Base-by-base conservation (phyloP, 1,140 invertebrate genomes). In the Stegodyphus dumicola region DNA sequence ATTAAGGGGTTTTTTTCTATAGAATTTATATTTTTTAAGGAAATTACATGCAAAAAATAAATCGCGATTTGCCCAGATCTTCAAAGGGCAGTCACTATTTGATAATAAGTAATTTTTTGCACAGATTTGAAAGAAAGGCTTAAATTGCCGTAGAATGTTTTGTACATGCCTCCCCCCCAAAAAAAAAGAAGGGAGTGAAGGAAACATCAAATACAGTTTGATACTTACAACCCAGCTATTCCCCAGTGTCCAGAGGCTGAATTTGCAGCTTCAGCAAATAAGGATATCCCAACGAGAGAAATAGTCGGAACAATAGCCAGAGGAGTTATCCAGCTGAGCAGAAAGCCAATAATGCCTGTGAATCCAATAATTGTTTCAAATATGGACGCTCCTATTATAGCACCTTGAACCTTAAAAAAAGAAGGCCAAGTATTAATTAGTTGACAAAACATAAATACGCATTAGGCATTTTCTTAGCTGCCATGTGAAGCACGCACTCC, bases 271-370 rank as follows among this genome's bases (percentile, higher is more conserved):
- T 95, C 94, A 89, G 94, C 93, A 89, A 96, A 96, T 2, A 96
- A 90, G 1, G 95, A 95, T 1, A 96, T 89, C 6, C 95, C 95
- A 86, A 96, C 95, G 18, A 96, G 89, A 0, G 94, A 93, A 6
- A 96, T 94, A 0, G 95, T 95, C 0, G 95, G 95, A 2, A 94
- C 93, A 51, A 96, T 95, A 0, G 95, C 95, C 56, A 96, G 88
- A 0, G 95, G 95, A 0, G 95, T 95, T 6, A 96, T 94, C 89
- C 93, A 95, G 11, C 88, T 79, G 15, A 91, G 74, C 15, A 92
- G 51, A 69, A 90, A 52, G 11, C 91, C 91, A 18, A 91, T 86
- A 7, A 91, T 60, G 2, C 91, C 91, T 71, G 91, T 92, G 87
- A 92, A 94, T 13, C 95, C 95, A 77, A 96, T 91, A 15, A 95